Base-by-base conservation (phyloP, 2,888 invertebrate species). In the Spodoptera littoralis region DNA sequence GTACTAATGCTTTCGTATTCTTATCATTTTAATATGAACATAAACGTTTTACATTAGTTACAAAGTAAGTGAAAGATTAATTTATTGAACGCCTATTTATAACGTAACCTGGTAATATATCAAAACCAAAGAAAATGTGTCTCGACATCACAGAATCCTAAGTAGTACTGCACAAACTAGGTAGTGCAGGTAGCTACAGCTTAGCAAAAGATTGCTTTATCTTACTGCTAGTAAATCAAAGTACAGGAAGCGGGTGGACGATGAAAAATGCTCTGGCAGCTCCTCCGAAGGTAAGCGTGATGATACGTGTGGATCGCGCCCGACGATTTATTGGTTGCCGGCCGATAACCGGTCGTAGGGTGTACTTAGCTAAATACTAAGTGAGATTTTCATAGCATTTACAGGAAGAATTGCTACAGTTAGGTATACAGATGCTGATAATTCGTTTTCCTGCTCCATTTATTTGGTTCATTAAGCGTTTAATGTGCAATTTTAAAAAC, bases 181-280 rank as follows among this genome's bases (percentile, higher is more conserved):
- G 73, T 67, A 36, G 73, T 67, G 6, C 36, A 8, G 74, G 74
- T 70, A 18, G 47, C 48, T 36, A 56, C 60, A 70, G 65, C 60
- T 73, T 79, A 68, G 76, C 67, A 76, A 82, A 82, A 85, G 83
- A 86, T 87, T 84, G 79, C 74, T 76, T 76, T 83, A 89, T 87
- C 87, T 83, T 42, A 53, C 56, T 56, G 71, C 73, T 72, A 80
- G 81, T 90, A 89, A 90, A 89, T 90, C 87, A 85, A 53, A 44
- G 49, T 73, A 58, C 81, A 85, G 87, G 90, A 88, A 89, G 85
- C 82, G 62, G 55, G 60, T 62, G 64, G 68, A 70, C 73, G 82
- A 84, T 88, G 90, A 90, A 90, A 90, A 90, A 89, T 88, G 77
- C 74, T 73, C 77, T 78, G 69, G 69, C 80, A 70, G 75, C 73